These are phyloP conservation scores for Anguilla pacifica DNA, from an alignment of 2,797 vertebrate species.

Conservation along the genomic window DNA sequence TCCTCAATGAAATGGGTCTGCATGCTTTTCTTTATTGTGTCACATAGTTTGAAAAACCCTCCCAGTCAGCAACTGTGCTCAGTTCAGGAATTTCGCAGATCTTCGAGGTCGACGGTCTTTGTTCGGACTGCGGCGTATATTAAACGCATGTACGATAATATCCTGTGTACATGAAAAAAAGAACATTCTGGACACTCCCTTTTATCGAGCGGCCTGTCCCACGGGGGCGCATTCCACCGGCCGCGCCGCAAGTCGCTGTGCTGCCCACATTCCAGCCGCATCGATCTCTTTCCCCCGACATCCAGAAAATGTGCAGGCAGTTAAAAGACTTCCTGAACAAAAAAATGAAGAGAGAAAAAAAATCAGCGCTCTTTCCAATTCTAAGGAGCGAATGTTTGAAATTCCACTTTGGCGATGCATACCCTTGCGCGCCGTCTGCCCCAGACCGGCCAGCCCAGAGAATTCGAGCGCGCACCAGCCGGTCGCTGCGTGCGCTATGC, in stretches of 20 bases:
- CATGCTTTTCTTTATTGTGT: constrained; percentile 49
- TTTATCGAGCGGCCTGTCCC: constrained; percentile 23
- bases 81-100: constrained; percentile 69
- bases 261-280: neutral
- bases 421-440: neutral
- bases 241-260: neutral
- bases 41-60: constrained; percentile 67
- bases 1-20: constrained; percentile 58
- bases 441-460: neutral
- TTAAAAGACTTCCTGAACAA: constrained; percentile 21
- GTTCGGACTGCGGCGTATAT: neutral
- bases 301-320: constrained; percentile 26
- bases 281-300: neutral
- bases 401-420: neutral
- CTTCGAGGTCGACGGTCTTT: constrained; percentile 63
- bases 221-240: neutral
- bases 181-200: constrained; percentile 1
- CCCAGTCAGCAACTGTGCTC: constrained; percentile 70
- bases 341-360: neutral
- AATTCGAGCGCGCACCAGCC: neutral
- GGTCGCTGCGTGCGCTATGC: neutral
- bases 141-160: constrained; percentile 7
- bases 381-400: neutral
- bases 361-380: neutral
- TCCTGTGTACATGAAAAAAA: constrained; percentile 18